phyloP scores from a whole-genome alignment of 2,113 vertebrate genomes.

The Condylura cristata region DNA sequence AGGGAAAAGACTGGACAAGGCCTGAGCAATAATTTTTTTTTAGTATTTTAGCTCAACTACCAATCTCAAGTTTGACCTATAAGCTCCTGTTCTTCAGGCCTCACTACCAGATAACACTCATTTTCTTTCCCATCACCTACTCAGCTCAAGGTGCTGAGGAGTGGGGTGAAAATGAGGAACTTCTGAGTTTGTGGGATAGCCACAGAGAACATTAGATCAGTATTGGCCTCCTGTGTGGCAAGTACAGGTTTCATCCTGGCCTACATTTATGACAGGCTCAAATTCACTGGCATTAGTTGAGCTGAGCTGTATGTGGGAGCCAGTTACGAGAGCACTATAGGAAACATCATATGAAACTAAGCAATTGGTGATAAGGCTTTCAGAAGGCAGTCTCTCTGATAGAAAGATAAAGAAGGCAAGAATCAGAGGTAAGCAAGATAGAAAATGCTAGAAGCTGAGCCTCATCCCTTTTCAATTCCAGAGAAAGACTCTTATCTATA shows the following conservation, averaged over 20 bases:
- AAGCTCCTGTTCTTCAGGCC: neutral
- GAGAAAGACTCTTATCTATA: neutral
- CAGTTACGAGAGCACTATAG: neutral
- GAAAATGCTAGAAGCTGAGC: neutral
- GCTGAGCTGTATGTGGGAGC: neutral
- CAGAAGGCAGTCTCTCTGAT: neutral
- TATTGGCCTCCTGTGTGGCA: neutral
- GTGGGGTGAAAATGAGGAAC: neutral
- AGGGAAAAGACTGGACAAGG: neutral
- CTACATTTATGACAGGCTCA: neutral
- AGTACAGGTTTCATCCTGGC: neutral
- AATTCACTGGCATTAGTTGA: neutral
- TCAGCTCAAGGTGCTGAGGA: neutral
- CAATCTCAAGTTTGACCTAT: neutral
- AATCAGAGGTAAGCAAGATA: neutral
- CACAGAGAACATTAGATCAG: neutral
- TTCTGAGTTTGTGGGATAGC: neutral
- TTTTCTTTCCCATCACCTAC: neutral
- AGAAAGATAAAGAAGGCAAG: neutral
- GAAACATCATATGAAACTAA: neutral
- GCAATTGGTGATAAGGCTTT: neutral
- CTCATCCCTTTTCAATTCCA: neutral
- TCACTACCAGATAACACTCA: neutral
- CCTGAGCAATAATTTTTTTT: neutral
- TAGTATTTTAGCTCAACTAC: neutral